A percentile compares a stretch with the other conserved stretches of the same genome.
Conservation (phyloP, 2,113 vertebrate species). For the Corydoras maculifer region DNA sequence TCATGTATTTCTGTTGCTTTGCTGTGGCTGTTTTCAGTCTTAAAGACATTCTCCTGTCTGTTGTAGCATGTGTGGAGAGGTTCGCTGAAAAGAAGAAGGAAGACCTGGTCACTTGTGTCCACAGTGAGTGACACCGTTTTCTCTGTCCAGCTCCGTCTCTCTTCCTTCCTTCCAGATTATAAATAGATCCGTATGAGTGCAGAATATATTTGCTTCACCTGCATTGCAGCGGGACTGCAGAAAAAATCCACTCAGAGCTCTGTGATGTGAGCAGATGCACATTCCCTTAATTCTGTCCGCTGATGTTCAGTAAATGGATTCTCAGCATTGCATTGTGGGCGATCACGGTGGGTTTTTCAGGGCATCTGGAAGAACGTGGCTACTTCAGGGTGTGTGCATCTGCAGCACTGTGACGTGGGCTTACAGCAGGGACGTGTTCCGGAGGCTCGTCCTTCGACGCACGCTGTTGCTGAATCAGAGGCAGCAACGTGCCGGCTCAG, state of each 20-base stretch:
- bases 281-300: neutral
- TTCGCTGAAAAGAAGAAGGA: constrained; percentile 74
- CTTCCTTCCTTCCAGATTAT: neutral
- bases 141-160: neutral
- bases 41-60: constrained; percentile 18
- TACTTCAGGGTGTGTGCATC: neutral
- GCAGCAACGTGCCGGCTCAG: constrained; percentile 7
- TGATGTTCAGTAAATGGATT: neutral
- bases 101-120: constrained; percentile 81
- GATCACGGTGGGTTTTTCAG: neutral
- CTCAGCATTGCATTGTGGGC: neutral
- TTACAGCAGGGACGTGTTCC: neutral
- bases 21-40: no score
- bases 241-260: neutral
- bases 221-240: constrained; percentile 20
- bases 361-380: neutral
- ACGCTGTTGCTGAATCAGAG: constrained; percentile 17
- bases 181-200: constrained; percentile 14
- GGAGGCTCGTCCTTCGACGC: constrained; percentile 27
- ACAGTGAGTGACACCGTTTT: constrained; percentile 74
- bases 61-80: constrained; percentile 72
- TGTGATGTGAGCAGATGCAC: neutral
- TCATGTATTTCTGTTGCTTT: neutral
- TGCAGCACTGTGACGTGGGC: neutral
- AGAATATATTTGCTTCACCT: constrained; percentile 1